Conservation (phyloP, 2,113 vertebrate genomes). For the Hystrix brachyura region DNA sequence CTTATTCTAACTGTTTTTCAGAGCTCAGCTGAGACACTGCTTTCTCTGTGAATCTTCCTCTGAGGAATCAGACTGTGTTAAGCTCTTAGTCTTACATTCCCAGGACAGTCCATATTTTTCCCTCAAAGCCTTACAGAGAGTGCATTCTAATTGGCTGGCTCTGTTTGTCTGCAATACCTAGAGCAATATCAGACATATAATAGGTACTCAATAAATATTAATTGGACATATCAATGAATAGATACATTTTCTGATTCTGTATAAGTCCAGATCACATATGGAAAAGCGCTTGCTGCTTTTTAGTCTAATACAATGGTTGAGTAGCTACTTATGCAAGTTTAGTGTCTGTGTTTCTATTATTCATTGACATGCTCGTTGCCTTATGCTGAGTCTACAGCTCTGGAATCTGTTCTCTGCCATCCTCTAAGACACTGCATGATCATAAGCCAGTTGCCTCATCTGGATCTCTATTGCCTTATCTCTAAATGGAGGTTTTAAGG, state of each 20-base stretch:
- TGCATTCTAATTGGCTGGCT: background rate
- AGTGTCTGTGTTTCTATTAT: background rate
- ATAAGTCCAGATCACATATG: background rate
- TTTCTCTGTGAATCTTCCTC: background rate
- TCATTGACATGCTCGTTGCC: background rate
- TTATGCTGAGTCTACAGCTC: background rate
- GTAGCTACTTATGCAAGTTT: background rate
- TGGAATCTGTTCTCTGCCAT: background rate
- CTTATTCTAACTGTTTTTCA: background rate
- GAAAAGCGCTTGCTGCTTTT: background rate
- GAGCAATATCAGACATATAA: background rate
- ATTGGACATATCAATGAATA: background rate
- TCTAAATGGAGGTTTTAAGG: background rate
- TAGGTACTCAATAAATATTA: background rate
- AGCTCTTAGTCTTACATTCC: background rate
- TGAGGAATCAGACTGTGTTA: background rate
- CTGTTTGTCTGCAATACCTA: background rate
- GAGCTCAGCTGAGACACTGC: background rate
- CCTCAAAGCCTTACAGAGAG: background rate
- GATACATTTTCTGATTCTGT: conserved; percentile 23
- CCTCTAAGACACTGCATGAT: background rate
- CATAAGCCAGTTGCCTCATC: background rate
- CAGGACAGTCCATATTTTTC: background rate
- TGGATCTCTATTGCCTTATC: background rate
- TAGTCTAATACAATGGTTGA: background rate